These are phyloP conservation scores for Champsocephalus esox DNA, from an alignment of 2,797 vertebrate genomes.

Conservation along the genomic window DNA sequence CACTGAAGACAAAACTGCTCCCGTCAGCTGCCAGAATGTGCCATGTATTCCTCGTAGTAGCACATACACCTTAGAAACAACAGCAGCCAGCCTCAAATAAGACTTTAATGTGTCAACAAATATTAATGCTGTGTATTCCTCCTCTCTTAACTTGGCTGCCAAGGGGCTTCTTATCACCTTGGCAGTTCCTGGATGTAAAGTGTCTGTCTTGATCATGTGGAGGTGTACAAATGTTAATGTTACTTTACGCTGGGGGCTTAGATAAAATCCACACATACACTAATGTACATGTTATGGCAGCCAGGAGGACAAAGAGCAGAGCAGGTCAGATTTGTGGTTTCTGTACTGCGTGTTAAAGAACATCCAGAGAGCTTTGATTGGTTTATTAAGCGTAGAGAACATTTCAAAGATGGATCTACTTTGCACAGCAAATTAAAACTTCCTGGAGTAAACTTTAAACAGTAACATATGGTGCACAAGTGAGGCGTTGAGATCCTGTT, in stretches of 20 bases:
- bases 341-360: neutral
- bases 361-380: neutral
- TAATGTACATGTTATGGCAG: constrained; percentile 2
- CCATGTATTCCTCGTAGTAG: constrained; percentile 23
- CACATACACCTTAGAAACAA: constrained; percentile 47
- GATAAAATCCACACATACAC: neutral
- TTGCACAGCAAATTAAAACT: neutral
- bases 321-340: neutral
- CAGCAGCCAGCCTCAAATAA: constrained; percentile 38
- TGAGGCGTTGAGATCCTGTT: neutral
- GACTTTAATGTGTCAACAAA: constrained; percentile 58
- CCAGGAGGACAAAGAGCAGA: neutral
- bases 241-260: constrained; percentile 1
- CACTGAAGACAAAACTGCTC: constrained; percentile 27
- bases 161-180: constrained; percentile 20
- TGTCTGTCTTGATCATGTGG: constrained; percentile 27
- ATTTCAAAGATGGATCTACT: neutral
- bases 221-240: neutral
- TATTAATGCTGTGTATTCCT: constrained; percentile 42
- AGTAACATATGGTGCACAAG: neutral
- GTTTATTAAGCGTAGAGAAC: neutral
- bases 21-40: constrained; percentile 54
- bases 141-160: constrained; percentile 41
- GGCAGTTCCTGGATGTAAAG: constrained; percentile 18
- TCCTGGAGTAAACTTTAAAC: neutral